Evolutionary conservation across 2,113 vertebrate species (phyloP).

Genomic region (Cryptomyrus ogoouensis): DNA sequence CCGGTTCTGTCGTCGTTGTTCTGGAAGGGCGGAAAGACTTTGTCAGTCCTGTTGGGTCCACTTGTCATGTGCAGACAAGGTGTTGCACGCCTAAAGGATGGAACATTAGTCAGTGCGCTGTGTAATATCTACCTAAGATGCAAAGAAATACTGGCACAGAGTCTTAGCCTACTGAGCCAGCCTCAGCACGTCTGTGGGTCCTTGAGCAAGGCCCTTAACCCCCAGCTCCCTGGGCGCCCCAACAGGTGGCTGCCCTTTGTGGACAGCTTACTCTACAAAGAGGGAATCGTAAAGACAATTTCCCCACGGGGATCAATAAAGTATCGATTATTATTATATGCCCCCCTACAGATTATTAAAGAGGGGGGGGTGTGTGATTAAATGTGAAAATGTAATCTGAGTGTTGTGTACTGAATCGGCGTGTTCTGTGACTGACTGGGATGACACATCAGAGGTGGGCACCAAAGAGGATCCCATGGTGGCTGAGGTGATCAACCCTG

Average conservation of each 20-base stretch:
- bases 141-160: neutral
- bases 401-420: neutral
- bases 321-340: neutral
- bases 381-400: neutral
- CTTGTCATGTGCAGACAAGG: neutral
- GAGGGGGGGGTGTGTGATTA: neutral
- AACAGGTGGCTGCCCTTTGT: no score
- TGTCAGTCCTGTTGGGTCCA: neutral
- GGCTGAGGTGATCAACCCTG: conserved; percentile 75
- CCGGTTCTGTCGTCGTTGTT: neutral
- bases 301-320: no score
- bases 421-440: neutral
- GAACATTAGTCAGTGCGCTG: neutral
- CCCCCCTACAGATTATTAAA: neutral
- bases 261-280: no score
- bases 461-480: conserved; percentile 80
- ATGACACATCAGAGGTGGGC: conserved; percentile 61
- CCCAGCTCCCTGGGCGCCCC: no score
- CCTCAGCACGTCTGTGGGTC: no score
- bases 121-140: neutral
- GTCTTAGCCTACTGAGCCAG: neutral
- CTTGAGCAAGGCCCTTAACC: no score
- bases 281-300: no score
- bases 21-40: neutral
- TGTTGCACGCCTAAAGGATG: neutral